These are phyloP conservation scores for Diachrysia chrysitis DNA, from an alignment of 2,888 invertebrate species.

Conservation along the genomic window DNA sequence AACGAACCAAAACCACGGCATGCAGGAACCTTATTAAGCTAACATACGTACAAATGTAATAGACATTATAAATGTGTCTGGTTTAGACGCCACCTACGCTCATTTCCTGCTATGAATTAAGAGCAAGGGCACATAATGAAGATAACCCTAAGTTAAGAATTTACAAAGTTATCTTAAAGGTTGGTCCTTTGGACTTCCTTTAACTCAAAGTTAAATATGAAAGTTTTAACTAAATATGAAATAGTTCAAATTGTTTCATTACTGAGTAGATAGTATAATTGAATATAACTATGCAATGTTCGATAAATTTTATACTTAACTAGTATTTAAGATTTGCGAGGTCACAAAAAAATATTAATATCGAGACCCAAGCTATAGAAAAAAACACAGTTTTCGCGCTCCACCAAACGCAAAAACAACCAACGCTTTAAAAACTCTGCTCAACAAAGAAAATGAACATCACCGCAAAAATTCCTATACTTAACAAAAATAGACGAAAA, in stretches of 20 bases:
- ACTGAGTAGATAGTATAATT: too few species aligned
- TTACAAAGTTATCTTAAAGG: background rate
- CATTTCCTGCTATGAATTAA: slow-evolving; percentile 63
- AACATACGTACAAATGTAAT: slow-evolving; percentile 21
- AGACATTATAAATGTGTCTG: slow-evolving; percentile 45
- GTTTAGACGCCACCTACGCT: slow-evolving; percentile 53
- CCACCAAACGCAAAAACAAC: slow-evolving; percentile 21
- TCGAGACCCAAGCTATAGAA: background rate
- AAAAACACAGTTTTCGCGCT: background rate
- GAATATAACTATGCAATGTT: too few species aligned
- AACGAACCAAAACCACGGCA: slow-evolving; percentile 23
- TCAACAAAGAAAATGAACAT: slow-evolving; percentile 16
- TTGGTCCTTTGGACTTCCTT: background rate
- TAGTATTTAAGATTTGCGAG: background rate
- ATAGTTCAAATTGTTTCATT: background rate
- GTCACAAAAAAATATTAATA: background rate
- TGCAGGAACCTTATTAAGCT: slow-evolving; percentile 26
- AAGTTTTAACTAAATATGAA: background rate
- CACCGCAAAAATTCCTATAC: slow-evolving; percentile 19
- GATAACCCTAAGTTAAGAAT: slow-evolving; percentile 45
- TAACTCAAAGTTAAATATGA: background rate
- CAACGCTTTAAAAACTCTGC: slow-evolving; percentile 12
- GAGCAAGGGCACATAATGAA: slow-evolving; percentile 56
- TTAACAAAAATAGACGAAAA: slow-evolving; percentile 25
- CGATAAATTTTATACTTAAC: too few species aligned